Evolutionary conservation across 1,140 invertebrate genomes (phyloP), one percentile per base, ranked within the genome.

Genomic region (Bombyx mori): DNA sequence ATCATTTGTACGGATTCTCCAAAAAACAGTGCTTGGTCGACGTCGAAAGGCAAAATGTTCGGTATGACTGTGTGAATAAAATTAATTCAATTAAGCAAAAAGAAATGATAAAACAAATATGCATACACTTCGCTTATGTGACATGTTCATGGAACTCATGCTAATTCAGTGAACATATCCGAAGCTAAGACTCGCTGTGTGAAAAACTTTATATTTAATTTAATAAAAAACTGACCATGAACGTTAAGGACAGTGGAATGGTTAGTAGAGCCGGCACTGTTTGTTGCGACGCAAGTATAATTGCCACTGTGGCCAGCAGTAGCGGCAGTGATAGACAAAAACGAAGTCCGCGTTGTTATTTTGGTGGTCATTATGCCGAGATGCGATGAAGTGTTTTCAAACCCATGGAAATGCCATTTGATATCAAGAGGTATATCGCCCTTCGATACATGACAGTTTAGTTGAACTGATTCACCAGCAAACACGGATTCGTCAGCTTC

Each of bases 281-380:
- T 95, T 68, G 88, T 91, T 52, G 92, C 94, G 66, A 92, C 89
- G 82, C 95, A 97, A 61, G 93, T 95, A 73, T 96, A 97, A 65
- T 92, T 92, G 62, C 94, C 94, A 75, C 90, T 91, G 78, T 97
- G 95, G 53, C 90, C 88, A 48, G 92, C 93, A 56, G 90, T 90
- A n/a, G 94, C 93, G 61, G 91, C 91, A 70, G 94, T 92, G 68
- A 96, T 95, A 57, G 92, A 93, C 62, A 96, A 84, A 65, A 93
- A 91, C 69, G 93, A 95, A 67, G 93, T 90, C 74, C 92, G 89
- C 89, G 95, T 91, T 85, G 95, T 90, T 77, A 91, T 92, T 91
- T 93, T 90, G 60, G 90, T 88, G 71, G 96, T 89, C 72, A 89
- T 89, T 75, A 98, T 89, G 70, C 94, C 92, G 55, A 91, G 89